These are phyloP conservation scores for Malacosoma neustria DNA, from an alignment of 2,888 invertebrate species.

Conservation along the genomic window DNA sequence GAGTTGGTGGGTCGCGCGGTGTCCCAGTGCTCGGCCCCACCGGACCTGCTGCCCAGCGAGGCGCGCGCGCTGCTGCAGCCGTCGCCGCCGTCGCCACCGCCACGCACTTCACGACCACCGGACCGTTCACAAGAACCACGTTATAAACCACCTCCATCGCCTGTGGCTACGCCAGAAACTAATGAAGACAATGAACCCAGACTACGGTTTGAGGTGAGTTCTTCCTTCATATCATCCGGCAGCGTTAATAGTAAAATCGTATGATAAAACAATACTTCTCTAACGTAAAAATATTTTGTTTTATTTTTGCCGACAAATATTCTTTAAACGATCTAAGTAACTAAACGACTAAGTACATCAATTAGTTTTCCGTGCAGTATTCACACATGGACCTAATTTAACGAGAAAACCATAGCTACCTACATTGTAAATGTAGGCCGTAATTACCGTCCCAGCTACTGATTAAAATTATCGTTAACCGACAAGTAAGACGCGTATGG, in stretches of 20 bases:
- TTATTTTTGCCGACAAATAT: too few relatives aligned
- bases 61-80: slow-evolving; percentile 66
- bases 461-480: slow-evolving; percentile 6
- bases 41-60: slow-evolving; percentile 76
- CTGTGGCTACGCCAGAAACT: slow-evolving; percentile 26
- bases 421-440: too few relatives aligned
- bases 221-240: too few relatives aligned
- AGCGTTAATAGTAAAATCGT: too few relatives aligned
- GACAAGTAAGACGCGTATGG: slow-evolving; percentile 15
- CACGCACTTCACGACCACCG: slow-evolving; percentile 13
- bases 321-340: too few relatives aligned
- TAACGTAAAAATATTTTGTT: too few relatives aligned
- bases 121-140: slow-evolving; percentile 16
- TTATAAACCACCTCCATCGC: slow-evolving; percentile 28
- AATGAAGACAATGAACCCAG: slow-evolving; percentile 50
- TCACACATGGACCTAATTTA: too few relatives aligned
- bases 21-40: slow-evolving; percentile 78
- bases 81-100: slow-evolving; percentile 24
- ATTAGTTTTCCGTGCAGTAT: too few relatives aligned
- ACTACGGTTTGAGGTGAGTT: slow-evolving; percentile 56
- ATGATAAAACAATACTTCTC: too few relatives aligned
- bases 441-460: neutral
- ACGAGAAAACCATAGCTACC: too few relatives aligned
- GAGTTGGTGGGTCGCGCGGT: slow-evolving; percentile 79
- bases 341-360: too few relatives aligned